Conservation (phyloP, 2,113 vertebrate genomes). For the Smithornis capensis region DNA sequence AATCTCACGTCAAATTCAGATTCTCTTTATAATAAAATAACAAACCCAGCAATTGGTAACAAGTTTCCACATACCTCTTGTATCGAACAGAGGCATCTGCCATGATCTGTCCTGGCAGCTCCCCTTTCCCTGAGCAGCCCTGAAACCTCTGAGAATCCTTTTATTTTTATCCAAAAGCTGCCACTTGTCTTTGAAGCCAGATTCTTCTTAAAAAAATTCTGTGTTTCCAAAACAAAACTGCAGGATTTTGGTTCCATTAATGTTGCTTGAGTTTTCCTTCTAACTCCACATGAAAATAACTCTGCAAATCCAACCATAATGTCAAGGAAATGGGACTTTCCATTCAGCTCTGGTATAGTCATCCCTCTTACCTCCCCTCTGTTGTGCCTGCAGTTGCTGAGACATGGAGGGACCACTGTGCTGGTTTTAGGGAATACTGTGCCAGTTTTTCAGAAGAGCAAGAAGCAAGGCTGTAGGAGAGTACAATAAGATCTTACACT, state of each 20-base stretch:
- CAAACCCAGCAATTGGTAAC: neutral
- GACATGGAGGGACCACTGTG: neutral
- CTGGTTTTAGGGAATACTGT: neutral
- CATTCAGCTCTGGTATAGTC: neutral
- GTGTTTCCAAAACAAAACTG: slow-evolving; percentile 22
- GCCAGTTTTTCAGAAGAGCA: neutral
- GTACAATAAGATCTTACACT: neutral
- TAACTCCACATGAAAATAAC: slow-evolving; percentile 2
- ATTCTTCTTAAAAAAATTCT: neutral
- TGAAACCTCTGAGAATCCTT: neutral
- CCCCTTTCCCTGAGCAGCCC: neutral
- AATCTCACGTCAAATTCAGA: neutral
- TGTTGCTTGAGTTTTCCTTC: neutral
- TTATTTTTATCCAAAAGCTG: neutral
- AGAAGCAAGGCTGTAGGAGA: neutral
- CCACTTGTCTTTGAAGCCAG: neutral
- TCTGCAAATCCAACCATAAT: neutral
- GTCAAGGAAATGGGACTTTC: neutral
- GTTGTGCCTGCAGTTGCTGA: neutral
- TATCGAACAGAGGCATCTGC: neutral
- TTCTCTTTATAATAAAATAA: neutral
- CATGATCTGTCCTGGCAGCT: neutral
- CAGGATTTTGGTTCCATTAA: neutral
- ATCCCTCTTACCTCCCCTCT: neutral
- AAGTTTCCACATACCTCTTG: neutral